Evolutionary conservation across 1,140 invertebrate genomes (phyloP).

Genomic region (Bicyclus anynana): DNA sequence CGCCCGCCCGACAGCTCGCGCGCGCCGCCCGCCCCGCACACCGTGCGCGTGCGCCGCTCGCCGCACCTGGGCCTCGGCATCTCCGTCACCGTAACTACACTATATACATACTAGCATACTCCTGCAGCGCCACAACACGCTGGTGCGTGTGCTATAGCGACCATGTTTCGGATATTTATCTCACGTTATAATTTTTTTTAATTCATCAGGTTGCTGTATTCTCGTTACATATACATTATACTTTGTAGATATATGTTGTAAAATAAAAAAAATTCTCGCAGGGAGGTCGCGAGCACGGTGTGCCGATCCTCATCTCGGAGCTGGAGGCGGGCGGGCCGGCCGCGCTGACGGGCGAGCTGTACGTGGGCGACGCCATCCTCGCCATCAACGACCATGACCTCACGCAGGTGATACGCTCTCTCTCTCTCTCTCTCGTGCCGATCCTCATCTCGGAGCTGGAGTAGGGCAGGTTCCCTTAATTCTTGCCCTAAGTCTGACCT

Average conservation of each 20-base stretch:
- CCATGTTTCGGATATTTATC: too few species aligned
- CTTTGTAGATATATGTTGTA: too few species aligned
- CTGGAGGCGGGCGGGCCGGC: constrained; percentile 88
- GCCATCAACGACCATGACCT: constrained; percentile 88
- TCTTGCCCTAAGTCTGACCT: too few species aligned
- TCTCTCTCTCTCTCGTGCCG: background rate
- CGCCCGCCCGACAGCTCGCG: constrained; percentile 42
- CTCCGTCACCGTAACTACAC: constrained; percentile 86
- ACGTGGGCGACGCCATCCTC: constrained; percentile 90
- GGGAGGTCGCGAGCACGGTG: constrained; percentile 91
- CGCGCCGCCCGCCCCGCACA: constrained; percentile 75
- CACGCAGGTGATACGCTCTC: constrained; percentile 69
- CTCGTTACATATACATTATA: too few species aligned
- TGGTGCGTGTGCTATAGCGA: too few species aligned
- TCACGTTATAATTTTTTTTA: too few species aligned
- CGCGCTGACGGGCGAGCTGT: constrained; percentile 82
- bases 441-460: constrained; percentile 92
- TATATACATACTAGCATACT: too few species aligned
- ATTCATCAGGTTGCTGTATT: too few species aligned
- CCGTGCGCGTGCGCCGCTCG: constrained; percentile 80
- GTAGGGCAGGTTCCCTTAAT: constrained; percentile 83
- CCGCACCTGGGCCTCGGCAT: constrained; percentile 88
- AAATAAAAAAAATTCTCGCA: too few species aligned
- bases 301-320: constrained; percentile 92
- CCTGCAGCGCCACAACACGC: too few species aligned